Evolutionary conservation across 53 echinoderm and acorn worm genomes (phyloP).

Genomic region (Henricia sp.): DNA sequence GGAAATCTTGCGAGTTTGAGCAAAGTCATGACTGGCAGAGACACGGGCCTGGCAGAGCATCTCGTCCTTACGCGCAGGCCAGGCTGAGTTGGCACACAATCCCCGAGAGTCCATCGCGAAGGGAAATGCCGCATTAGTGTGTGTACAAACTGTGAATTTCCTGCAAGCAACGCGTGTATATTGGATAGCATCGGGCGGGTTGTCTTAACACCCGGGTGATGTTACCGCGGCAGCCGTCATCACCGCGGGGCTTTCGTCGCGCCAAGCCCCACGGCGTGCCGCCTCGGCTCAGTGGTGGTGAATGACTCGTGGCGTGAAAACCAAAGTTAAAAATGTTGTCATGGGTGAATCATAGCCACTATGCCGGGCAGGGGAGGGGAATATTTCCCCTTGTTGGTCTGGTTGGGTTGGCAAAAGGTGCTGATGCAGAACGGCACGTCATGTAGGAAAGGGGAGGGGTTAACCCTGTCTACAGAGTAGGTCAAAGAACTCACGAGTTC

Average conservation of each 20-base stretch:
- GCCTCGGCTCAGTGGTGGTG: constrained; percentile 31
- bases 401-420: no score
- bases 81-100: background rate
- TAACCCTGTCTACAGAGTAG: no score
- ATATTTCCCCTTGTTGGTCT: background rate
- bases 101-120: background rate
- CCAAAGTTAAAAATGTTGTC: background rate
- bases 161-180: constrained; percentile 8
- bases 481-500: no score
- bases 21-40: no score
- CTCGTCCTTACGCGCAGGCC: constrained; percentile 9
- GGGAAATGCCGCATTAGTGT: constrained; percentile 63
- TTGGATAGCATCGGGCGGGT: constrained; percentile 43
- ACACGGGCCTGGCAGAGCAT: background rate
- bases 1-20: no score
- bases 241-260: constrained; percentile 6
- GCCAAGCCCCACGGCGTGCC: background rate
- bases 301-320: constrained; percentile 28
- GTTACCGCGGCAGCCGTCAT: constrained; percentile 47
- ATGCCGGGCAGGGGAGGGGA: background rate
- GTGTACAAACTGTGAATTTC: constrained; percentile 65
- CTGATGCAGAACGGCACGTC: no score
- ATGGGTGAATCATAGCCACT: background rate
- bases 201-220: constrained; percentile 39
- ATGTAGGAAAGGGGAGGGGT: no score